A percentile compares a stretch with the other conserved stretches of the same genome.
These are phyloP conservation scores for Ia io DNA, from an alignment of 2,113 vertebrate species.

Conservation along the genomic window DNA sequence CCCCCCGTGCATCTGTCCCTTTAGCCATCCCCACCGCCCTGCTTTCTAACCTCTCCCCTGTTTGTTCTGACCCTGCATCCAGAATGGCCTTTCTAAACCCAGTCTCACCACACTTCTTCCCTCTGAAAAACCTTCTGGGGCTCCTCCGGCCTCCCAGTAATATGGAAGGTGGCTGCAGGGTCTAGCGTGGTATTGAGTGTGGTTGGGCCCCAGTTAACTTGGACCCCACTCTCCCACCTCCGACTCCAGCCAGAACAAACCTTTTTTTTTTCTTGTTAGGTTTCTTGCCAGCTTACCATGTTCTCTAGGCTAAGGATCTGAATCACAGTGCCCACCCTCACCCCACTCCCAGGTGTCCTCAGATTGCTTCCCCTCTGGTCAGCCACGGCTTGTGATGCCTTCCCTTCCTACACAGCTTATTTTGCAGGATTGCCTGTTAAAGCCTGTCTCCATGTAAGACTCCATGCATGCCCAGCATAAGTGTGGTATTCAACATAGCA, in stretches of 20 bases:
- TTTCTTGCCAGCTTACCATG: background rate
- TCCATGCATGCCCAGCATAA: rapidly evolving
- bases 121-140: background rate
- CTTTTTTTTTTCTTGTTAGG: background rate
- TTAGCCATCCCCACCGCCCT: background rate
- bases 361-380: background rate
- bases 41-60: background rate
- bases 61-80: background rate
- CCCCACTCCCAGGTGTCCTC: background rate
- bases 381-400: rapidly evolving
- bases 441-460: background rate
- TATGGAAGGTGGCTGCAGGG: rapidly evolving
- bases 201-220: background rate
- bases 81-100: background rate
- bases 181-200: rapidly evolving
- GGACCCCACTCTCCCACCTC: background rate
- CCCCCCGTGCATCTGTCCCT: background rate
- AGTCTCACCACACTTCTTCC: background rate
- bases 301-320: background rate
- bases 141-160: background rate
- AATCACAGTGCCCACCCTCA: background rate
- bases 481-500: background rate
- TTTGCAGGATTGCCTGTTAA: too few relatives aligned
- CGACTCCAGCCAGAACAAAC: background rate
- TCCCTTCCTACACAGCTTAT: rapidly evolving